These are phyloP conservation scores for Blastomussa wellsi DNA, from an alignment of 92 coral and sea anemone genomes.

Conservation along the genomic window DNA sequence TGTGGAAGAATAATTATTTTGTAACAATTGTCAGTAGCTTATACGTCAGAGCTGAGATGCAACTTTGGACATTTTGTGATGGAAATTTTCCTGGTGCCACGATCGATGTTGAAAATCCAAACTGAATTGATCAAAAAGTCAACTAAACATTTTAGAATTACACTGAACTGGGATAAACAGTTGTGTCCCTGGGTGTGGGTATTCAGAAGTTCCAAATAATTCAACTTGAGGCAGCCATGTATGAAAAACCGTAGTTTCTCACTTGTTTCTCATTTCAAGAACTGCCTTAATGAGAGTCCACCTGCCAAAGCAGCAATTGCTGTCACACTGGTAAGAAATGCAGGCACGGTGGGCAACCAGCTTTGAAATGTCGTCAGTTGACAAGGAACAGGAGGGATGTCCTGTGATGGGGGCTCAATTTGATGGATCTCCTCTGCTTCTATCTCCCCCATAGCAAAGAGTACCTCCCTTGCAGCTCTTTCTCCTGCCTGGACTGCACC, in stretches of 20 bases:
- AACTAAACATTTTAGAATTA: no score
- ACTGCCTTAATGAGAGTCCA: slow-evolving; percentile 23
- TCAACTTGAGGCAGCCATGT: not conserved
- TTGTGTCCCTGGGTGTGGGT: not conserved
- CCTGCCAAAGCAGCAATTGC: slow-evolving; percentile 52
- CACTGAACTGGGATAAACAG: no score
- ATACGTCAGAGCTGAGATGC: no score
- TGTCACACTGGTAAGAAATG: slow-evolving; percentile 43
- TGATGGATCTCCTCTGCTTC: slow-evolving; percentile 71
- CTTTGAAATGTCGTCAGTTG: slow-evolving; percentile 72
- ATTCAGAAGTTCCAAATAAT: not conserved
- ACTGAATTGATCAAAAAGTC: no score
- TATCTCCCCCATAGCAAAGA: slow-evolving; percentile 86
- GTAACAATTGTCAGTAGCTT: no score
- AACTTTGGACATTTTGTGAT: no score
- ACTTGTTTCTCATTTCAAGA: slow-evolving; percentile 14
- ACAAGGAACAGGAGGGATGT: slow-evolving; percentile 82
- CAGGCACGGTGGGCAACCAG: slow-evolving; percentile 84
- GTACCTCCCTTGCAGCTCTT: slow-evolving; percentile 97
- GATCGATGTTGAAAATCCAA: no score
- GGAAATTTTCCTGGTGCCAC: no score
- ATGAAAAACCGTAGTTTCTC: not conserved
- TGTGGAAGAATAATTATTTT: no score
- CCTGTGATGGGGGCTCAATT: slow-evolving; percentile 86
- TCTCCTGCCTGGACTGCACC: slow-evolving; percentile 99